Conservation (phyloP, 2,797 vertebrate species). For the Betta splendens region DNA sequence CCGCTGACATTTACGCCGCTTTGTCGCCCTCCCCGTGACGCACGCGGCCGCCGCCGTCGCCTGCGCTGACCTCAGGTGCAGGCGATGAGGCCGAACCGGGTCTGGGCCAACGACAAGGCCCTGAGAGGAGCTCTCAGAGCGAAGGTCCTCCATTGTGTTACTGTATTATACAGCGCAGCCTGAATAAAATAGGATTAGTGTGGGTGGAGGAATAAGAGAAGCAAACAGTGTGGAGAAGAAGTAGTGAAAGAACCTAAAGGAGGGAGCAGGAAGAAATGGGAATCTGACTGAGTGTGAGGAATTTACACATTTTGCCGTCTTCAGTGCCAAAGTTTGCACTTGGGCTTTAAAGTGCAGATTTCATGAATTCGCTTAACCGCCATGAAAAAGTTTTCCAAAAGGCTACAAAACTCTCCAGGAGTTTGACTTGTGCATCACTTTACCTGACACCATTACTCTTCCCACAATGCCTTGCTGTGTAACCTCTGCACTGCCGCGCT, state of each 20-base stretch:
- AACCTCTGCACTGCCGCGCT: slow-evolving; percentile 3
- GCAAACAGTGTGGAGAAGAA: slow-evolving; percentile 40
- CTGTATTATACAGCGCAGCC: slow-evolving; percentile 60
- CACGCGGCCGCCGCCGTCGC: slow-evolving; percentile 56
- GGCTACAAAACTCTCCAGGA: slow-evolving; percentile 2
- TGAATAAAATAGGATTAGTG: slow-evolving; percentile 71
- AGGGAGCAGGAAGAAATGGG: slow-evolving; percentile 37
- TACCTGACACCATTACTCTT: slow-evolving; percentile 3
- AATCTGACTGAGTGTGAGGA: slow-evolving; percentile 34
- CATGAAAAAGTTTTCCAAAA: slow-evolving; percentile 13
- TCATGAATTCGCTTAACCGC: slow-evolving; percentile 26
- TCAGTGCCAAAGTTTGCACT: slow-evolving; percentile 38
- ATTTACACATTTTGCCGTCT: slow-evolving; percentile 27
- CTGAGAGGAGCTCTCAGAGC: slow-evolving; percentile 41
- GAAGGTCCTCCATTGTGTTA: slow-evolving; percentile 62
- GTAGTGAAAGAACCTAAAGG: slow-evolving; percentile 35
- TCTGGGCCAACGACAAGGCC: slow-evolving; percentile 36
- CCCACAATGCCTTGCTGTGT: slow-evolving; percentile 2
- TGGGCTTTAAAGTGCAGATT: slow-evolving; percentile 29
- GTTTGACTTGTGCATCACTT: slow-evolving; percentile 9
- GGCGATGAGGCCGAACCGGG: slow-evolving; percentile 38
- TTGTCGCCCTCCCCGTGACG: slow-evolving; percentile 69
- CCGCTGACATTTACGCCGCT: slow-evolving; percentile 81
- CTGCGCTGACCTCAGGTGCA: slow-evolving; percentile 66
- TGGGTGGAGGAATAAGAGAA: slow-evolving; percentile 66